These are phyloP conservation scores for Dione vanillae DNA, from an alignment of 2,888 invertebrate species.

Conservation along the genomic window DNA sequence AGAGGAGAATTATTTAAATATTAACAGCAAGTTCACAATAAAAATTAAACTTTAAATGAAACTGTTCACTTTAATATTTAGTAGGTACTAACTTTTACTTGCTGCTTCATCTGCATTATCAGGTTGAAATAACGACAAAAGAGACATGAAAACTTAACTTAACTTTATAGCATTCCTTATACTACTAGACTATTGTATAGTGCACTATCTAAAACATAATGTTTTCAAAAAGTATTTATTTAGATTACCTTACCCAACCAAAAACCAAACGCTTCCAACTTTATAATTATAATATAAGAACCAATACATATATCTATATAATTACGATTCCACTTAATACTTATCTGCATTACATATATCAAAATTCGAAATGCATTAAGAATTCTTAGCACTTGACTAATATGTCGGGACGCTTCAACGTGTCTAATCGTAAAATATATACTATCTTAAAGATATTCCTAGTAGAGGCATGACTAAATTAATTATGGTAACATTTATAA, in stretches of 20 bases:
- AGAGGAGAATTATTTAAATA: no score
- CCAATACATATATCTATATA: not conserved
- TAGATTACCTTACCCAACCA: no score
- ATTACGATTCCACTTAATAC: no score
- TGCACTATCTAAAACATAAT: no score
- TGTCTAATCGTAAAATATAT: slow-evolving; percentile 25
- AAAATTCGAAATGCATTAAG: not conserved
- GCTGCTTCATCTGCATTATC: no score
- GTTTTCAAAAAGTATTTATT: no score
- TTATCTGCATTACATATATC: not conserved
- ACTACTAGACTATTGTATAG: no score
- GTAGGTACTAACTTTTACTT: no score
- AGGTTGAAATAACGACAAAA: no score
- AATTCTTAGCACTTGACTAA: not conserved
- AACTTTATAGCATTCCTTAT: no score
- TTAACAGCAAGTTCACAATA: not conserved
- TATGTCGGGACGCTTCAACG: slow-evolving; percentile 3
- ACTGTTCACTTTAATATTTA: not conserved
- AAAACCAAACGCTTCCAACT: no score
- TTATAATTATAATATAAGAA: not conserved
- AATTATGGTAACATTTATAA: slow-evolving; percentile 50
- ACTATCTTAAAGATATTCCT: slow-evolving; percentile 36
- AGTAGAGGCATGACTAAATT: slow-evolving; percentile 45
- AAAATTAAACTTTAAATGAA: not conserved
- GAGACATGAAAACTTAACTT: no score